Conservation (phyloP, 2,888 invertebrate species). For the Coenonympha arcania region DNA sequence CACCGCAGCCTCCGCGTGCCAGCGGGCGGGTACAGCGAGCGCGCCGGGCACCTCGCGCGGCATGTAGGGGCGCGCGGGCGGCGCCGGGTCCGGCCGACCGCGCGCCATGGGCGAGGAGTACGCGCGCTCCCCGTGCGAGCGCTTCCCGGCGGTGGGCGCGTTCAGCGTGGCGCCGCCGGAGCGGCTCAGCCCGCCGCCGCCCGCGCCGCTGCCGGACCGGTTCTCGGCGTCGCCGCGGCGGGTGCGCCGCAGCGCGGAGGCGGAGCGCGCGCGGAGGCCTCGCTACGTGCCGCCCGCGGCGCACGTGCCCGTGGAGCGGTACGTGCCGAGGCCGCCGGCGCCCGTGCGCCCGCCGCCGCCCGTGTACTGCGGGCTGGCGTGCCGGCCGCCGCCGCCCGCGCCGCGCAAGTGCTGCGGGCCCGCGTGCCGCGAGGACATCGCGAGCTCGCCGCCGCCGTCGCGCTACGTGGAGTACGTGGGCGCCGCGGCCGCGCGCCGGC, state of each 20-base stretch:
- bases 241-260: constrained; percentile 78
- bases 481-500: constrained; percentile 75
- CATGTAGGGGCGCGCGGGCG: constrained; percentile 70
- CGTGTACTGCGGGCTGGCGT: constrained; percentile 72
- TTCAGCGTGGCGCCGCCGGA: constrained; percentile 78
- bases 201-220: constrained; percentile 76
- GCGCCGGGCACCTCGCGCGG: constrained; percentile 59
- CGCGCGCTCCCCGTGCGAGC: constrained; percentile 72
- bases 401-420: constrained; percentile 66
- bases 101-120: constrained; percentile 73
- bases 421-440: constrained; percentile 64
- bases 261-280: constrained; percentile 76
- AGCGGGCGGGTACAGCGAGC: constrained; percentile 56
- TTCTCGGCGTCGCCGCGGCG: constrained; percentile 74
- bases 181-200: constrained; percentile 77
- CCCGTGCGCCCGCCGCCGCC: constrained; percentile 66
- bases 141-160: constrained; percentile 71
- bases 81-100: constrained; percentile 68
- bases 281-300: constrained; percentile 80
- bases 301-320: constrained; percentile 81
- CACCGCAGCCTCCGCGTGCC: constrained; percentile 55
- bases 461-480: constrained; percentile 78
- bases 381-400: constrained; percentile 58
- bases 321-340: constrained; percentile 77
- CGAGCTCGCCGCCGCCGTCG: constrained; percentile 61